Percentiles rank a stretch among this genome's conserved stretches.
Evolutionary conservation across 2,113 vertebrate genomes (phyloP).

Genomic region (Malurus melanocephalus): DNA sequence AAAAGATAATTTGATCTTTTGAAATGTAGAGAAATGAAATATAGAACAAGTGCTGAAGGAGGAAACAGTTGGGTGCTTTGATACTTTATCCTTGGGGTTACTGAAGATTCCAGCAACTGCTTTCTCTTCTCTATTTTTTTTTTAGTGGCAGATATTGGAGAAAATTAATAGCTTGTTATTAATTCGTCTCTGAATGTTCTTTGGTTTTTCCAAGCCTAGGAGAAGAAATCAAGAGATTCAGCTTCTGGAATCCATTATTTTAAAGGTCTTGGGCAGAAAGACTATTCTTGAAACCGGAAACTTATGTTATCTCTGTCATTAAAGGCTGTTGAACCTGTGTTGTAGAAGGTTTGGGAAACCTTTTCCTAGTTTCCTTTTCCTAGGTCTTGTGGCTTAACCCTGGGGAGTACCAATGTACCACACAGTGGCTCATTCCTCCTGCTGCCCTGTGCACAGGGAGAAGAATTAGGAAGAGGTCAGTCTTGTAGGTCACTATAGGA

Average conservation of each 20-base stretch:
- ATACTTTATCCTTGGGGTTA: background rate
- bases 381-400: background rate
- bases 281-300: background rate
- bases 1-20: background rate
- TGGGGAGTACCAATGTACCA: too few species aligned
- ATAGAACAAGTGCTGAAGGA: background rate
- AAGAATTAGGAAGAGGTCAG: background rate
- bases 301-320: background rate
- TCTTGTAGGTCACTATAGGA: background rate
- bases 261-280: background rate
- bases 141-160: background rate
- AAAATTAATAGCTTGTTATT: background rate
- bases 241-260: background rate
- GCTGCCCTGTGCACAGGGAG: background rate
- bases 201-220: background rate
- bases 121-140: background rate
- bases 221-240: background rate
- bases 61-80: background rate
- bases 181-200: background rate
- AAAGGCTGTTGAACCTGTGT: background rate
- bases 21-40: background rate
- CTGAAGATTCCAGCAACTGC: background rate
- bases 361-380: background rate
- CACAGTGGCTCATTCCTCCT: rapidly evolving
- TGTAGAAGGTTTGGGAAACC: background rate